Evolutionary conservation across 1,140 invertebrate species (phyloP), one percentile per base, ranked within the genome.

Genomic region (Holcopasites calliopsidis): DNA sequence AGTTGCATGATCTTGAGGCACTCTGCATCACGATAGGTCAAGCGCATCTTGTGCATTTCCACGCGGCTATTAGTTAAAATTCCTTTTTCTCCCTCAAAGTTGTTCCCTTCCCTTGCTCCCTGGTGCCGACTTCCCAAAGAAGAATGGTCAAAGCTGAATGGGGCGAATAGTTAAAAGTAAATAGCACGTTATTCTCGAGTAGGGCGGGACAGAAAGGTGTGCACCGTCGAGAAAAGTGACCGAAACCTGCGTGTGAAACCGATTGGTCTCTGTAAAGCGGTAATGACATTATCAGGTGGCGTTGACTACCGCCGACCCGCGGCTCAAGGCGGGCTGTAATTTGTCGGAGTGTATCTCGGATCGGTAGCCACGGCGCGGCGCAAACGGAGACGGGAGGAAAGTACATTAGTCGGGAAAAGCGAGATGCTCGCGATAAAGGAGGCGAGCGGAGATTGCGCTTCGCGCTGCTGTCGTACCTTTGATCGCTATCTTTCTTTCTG

Each of bases 351-450:
- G 65, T 68, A 69, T 57, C 73, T 33, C 8, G n/a, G 54, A 60
- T 76, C 73, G 73, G 73, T 60, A 60, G 65, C 52, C n/a, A 6
- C n/a, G n/a, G n/a, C 8, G 18, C 35, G 50, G 50, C 7, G 44
- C 55, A 55, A 49, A 28, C 16, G 28, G 68, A n/a, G n/a, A n/a
- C 42, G 38, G 35, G 70, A 60, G 40, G 60, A 64, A 64, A 54
- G 44, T 65, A 26, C 44, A 47, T 65, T 47, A 47, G 35, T 4
- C 8, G 42, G 42, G n/a, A n/a, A n/a, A 42, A 73, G 60, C 70
- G 61, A 52, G 76, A 77, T 57, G 69, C 13, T 58, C 60, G 52
- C 64, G 54, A 73, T 71, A 74, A 57, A 71, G 47, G n/a, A 61
- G 57, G 33, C 33, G 42, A 72, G 57, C n/a, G 40, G 33, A 7